Evolutionary conservation across 2,797 vertebrate genomes (phyloP).

Genomic region (Leptatherina wallacei): DNA sequence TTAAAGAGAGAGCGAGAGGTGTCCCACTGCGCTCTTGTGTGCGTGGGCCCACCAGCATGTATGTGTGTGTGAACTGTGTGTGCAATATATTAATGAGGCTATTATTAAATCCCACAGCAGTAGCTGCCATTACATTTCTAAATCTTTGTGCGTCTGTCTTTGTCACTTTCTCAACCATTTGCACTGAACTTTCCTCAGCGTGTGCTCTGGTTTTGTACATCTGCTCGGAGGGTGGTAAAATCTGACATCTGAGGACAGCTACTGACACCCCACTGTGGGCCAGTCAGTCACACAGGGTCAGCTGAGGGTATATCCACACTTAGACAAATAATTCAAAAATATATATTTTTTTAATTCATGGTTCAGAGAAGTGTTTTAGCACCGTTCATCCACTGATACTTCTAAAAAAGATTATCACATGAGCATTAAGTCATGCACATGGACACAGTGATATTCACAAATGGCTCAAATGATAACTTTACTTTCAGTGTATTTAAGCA

Average conservation of each 20-base stretch:
- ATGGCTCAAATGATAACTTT: not conserved
- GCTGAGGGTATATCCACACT: slow-evolving; percentile 4
- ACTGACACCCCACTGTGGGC: not conserved
- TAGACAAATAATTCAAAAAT: too few relatives aligned
- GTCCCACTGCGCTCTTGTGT: slow-evolving; percentile 72
- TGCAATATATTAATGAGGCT: slow-evolving; percentile 76
- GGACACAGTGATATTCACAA: not conserved
- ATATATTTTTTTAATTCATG: not conserved
- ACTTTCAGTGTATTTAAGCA: not conserved
- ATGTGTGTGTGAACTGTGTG: slow-evolving; percentile 32
- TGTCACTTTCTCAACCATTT: slow-evolving; percentile 10
- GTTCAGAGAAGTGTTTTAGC: not conserved
- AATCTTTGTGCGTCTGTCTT: slow-evolving; percentile 23
- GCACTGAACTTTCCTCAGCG: slow-evolving; percentile 24
- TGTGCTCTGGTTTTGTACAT: slow-evolving; percentile 24
- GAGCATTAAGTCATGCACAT: not conserved
- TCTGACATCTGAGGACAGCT: not conserved
- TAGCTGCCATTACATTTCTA: slow-evolving; percentile 62
- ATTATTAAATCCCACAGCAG: slow-evolving; percentile 78
- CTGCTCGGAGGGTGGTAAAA: not conserved
- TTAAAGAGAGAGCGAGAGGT: slow-evolving; percentile 55
- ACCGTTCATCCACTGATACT: not conserved
- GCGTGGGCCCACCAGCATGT: slow-evolving; percentile 66
- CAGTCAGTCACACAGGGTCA: slow-evolving; percentile 16
- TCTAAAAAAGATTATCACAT: not conserved